These are phyloP conservation scores for Rhynchotus rufescens DNA, from an alignment of 2,797 vertebrate species.

Conservation along the genomic window DNA sequence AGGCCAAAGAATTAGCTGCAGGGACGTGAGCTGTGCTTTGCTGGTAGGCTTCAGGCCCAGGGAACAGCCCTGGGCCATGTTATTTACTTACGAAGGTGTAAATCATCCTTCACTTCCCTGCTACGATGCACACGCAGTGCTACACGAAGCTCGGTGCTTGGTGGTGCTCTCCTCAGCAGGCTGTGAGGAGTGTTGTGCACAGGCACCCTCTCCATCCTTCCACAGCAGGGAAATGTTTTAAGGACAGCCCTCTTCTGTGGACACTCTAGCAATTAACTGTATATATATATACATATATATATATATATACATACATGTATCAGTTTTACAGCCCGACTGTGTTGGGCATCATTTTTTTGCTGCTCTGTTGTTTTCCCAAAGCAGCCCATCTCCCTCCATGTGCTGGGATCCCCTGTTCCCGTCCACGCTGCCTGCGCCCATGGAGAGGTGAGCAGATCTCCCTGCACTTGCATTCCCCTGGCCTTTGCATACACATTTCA, in stretches of 20 bases:
- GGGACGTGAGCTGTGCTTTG: not conserved
- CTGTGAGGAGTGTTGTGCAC: too few species aligned
- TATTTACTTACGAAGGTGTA: not conserved
- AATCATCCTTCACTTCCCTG: not conserved
- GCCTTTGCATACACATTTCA: not conserved
- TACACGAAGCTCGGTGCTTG: not conserved
- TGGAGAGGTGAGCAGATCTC: not conserved
- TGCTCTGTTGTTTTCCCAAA: accelerated
- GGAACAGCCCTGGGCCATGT: not conserved
- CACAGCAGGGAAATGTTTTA: not conserved
- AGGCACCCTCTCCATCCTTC: not conserved
- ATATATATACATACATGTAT: not conserved
- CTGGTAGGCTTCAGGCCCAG: not conserved
- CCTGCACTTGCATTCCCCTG: not conserved
- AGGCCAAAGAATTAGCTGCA: not conserved
- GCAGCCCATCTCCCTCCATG: accelerated
- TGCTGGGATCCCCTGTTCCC: not conserved
- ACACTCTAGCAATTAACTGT: not conserved
- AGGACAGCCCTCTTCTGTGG: not conserved
- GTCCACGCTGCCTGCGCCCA: not conserved
- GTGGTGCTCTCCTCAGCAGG: not conserved
- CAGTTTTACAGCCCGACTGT: not conserved
- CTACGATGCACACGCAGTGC: accelerated
- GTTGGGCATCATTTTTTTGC: not conserved
- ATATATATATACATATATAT: too few species aligned